Conservation (phyloP, 2,797 vertebrate species). For the Hyperoplus lanceolatus region DNA sequence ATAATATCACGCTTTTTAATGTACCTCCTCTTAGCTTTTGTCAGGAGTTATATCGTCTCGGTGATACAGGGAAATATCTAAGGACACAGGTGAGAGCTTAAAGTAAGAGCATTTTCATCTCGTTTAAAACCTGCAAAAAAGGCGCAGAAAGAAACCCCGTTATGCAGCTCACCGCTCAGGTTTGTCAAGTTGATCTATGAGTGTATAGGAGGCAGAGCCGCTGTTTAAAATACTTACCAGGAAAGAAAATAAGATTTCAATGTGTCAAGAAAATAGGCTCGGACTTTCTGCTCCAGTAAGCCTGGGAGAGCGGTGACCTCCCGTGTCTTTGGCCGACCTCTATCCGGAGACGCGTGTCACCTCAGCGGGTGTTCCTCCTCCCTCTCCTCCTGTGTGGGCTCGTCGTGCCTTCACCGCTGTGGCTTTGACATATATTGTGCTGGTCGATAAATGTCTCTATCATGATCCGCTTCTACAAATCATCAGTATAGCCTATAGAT, state of each 20-base stretch:
- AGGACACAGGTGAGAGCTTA: not conserved
- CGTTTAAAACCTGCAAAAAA: constrained; percentile 11
- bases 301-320: constrained; percentile 69
- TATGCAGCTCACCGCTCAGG: constrained; percentile 10
- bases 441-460: constrained; percentile 49
- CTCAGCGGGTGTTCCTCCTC: constrained; percentile 33
- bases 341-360: constrained; percentile 64
- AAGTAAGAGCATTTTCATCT: not conserved
- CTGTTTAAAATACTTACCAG: not conserved
- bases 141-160: constrained; percentile 22
- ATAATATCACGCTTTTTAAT: constrained; percentile 1
- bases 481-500: constrained; percentile 43
- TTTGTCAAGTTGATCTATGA: constrained; percentile 47
- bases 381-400: constrained; percentile 24
- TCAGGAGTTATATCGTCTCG: not conserved
- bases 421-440: constrained; percentile 45
- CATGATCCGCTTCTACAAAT: constrained; percentile 54
- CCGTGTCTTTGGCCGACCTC: constrained; percentile 66
- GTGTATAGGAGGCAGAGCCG: constrained; percentile 5
- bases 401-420: constrained; percentile 33
- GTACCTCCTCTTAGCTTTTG: not conserved
- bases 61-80: constrained; percentile 1
- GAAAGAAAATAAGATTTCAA: not conserved
- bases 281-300: constrained; percentile 51
- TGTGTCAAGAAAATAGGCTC: constrained; percentile 22